Conservation (phyloP, 2,797 vertebrate genomes). For the Phataginus tetradactyla region DNA sequence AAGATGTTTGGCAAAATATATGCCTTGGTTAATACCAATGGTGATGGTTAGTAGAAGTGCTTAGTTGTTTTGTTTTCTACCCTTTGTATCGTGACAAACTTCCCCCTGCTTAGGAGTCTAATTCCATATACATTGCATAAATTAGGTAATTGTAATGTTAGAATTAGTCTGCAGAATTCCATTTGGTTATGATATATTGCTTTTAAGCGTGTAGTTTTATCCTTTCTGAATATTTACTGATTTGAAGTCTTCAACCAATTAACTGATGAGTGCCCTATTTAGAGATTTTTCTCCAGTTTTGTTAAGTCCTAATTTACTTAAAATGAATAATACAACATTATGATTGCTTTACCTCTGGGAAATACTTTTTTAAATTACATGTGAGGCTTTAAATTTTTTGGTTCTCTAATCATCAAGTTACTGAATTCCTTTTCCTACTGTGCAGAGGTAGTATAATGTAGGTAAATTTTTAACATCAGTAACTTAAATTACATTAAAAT, state of each 20-base stretch:
- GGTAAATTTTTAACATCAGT: conserved; percentile 12
- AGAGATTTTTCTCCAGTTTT: conserved; percentile 34
- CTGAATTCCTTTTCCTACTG: conserved; percentile 35
- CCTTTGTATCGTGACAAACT: background rate
- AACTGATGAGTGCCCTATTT: conserved; percentile 27
- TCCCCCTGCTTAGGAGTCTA: background rate
- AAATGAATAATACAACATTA: background rate
- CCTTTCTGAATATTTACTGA: conserved; percentile 31
- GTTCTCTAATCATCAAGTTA: conserved; percentile 7
- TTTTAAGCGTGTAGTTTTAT: conserved; percentile 19
- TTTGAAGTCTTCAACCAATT: conserved; percentile 46
- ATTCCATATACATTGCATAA: background rate
- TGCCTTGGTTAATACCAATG: background rate
- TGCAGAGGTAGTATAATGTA: background rate
- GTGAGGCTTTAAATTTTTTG: conserved; percentile 2
- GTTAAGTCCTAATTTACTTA: conserved; percentile 41
- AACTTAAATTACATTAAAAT: conserved; percentile 46
- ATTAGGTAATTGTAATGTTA: background rate
- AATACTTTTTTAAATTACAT: conserved; percentile 37
- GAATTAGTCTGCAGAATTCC: background rate
- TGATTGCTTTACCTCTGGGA: conserved; percentile 48
- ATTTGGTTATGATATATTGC: background rate
- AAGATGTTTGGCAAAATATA: background rate
- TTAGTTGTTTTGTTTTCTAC: background rate
- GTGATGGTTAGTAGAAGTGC: background rate